phyloP scores from a whole-genome alignment of 2,113 vertebrate species.

The Vidua chalybeata region DNA sequence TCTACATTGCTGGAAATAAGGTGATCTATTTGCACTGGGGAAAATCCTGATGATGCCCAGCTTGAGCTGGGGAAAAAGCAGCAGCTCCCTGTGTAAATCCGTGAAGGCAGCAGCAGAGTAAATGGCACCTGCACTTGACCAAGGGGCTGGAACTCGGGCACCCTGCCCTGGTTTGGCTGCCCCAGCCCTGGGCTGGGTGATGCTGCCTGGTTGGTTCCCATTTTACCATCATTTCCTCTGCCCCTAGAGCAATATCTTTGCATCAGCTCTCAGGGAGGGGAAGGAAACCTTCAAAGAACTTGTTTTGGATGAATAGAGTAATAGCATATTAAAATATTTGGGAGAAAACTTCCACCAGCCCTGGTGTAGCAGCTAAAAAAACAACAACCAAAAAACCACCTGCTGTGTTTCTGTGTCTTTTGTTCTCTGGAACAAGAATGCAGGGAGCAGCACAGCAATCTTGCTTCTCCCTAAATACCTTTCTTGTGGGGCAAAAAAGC shows the following conservation, averaged over 20 bases:
- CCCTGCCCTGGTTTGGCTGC: background rate
- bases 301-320: background rate
- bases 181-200: background rate
- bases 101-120: background rate
- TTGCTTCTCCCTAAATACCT: background rate
- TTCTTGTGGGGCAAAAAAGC: background rate
- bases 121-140: background rate
- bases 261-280: background rate
- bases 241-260: background rate
- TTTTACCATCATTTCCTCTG: background rate
- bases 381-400: background rate
- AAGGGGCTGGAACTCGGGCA: background rate
- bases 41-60: background rate
- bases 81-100: background rate
- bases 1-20: background rate
- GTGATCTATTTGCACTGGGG: background rate
- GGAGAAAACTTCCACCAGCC: background rate
- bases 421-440: background rate
- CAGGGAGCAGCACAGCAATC: background rate
- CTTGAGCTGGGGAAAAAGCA: background rate
- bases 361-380: background rate
- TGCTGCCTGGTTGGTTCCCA: background rate
- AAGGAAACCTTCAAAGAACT: background rate
- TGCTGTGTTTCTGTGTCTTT: slow-evolving; percentile 16
- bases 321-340: background rate